These are phyloP conservation scores for Coelinius sp. DNA, from an alignment of 2,888 invertebrate species.

Conservation along the genomic window DNA sequence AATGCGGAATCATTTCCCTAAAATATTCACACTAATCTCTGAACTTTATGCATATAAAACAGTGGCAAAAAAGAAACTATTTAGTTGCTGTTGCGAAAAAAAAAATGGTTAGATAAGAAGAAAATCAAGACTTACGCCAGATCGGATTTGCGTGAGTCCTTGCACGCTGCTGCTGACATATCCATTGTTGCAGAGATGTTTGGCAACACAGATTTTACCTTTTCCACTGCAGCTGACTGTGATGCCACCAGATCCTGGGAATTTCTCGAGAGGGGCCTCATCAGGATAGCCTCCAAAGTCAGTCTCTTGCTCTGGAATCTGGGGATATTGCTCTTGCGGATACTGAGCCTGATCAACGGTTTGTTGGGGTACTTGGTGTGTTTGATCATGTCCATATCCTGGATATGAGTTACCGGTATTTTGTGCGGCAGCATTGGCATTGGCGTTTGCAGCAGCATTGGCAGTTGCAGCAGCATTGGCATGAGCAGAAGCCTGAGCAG, in stretches of 20 bases:
- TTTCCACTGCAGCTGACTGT: constrained; percentile 75
- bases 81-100: too few relatives aligned
- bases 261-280: constrained; percentile 55
- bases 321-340: constrained; percentile 2
- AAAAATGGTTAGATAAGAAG: background rate
- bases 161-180: constrained; percentile 72
- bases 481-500: background rate
- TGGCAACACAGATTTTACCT: constrained; percentile 76
- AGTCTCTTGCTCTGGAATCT: background rate
- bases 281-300: background rate
- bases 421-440: background rate
- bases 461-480: background rate
- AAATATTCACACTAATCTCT: too few relatives aligned
- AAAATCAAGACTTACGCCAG: constrained; percentile 71
- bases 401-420: background rate
- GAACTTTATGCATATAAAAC: too few relatives aligned
- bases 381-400: background rate
- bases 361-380: background rate
- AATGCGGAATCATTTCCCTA: too few relatives aligned
- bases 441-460: background rate
- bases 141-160: constrained; percentile 72
- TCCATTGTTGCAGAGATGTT: constrained; percentile 76
- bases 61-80: background rate
- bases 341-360: background rate
- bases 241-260: constrained; percentile 66